Evolutionary conservation across 2,797 vertebrate genomes (phyloP), one percentile per base, ranked within the genome.

Genomic region (Thalassophryne amazonica): DNA sequence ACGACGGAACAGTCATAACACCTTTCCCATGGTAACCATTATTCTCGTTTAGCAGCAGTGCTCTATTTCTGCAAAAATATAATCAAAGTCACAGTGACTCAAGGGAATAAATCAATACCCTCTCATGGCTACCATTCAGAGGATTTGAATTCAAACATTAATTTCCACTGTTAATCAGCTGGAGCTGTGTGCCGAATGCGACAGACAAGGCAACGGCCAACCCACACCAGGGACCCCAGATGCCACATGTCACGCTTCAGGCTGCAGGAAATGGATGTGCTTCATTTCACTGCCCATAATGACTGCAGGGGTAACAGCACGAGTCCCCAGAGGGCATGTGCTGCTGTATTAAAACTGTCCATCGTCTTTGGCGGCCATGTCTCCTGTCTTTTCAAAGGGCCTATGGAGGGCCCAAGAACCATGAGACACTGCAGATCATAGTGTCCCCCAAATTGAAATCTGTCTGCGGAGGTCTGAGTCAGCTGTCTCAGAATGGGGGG

Each of bases 321-420:
- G 6, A 18, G 46, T 86, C 83, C 86, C 85, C 49, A 17, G 73
- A 67, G 82, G 81, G 59, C 62, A 38, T 27, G 61, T 47, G 58
- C 52, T 20, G 47, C 59, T 55, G 85, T 91, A 91, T 91, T 91
- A 90, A 91, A 91, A 86, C 86, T 88, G 86, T 91, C 88, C 87
- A 90, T 90, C 84, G 74, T 90, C 69, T 48, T n/a, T 49, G 11
- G 32, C 39, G 38, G 51, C 61, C 69, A 52, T 36, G 54, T 80
- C 69, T 65, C 49, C 14, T 54, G 65, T 32, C 39, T 64, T 60
- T 41, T 32, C 19, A 6, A 21, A 16, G 1, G 2, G 46, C 41
- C 60, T 42, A 47, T 9, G 27, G 6, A 40, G 23, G 32, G 38
- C 32, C 29, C 5, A 6, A 17, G 48, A 69, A 57, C 24, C 16